A percentile compares a stretch with the other conserved stretches of the same genome.
phyloP scores from a whole-genome alignment of 2,113 vertebrate genomes.

The Taurulus bubalis region DNA sequence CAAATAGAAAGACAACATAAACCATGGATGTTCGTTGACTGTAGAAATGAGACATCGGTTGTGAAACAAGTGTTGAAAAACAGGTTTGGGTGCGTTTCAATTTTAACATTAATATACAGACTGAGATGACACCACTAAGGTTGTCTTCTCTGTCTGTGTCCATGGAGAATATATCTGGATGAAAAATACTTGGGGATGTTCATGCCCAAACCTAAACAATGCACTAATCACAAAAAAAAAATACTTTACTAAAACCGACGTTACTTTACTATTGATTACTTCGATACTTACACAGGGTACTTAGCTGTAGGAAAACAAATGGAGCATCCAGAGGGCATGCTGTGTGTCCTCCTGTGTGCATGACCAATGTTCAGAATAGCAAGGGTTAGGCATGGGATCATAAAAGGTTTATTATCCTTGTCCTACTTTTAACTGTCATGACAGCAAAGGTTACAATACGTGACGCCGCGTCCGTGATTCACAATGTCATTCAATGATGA shows the following conservation, averaged over 20 bases:
- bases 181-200: background rate
- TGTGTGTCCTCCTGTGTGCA: constrained; percentile 1
- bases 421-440: background rate
- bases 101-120: background rate
- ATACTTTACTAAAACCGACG: too few relatives aligned
- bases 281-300: constrained; percentile 22
- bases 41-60: background rate
- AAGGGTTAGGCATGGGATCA: background rate
- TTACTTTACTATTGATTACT: background rate
- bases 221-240: background rate
- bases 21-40: background rate
- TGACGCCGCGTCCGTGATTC: background rate
- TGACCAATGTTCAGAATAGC: background rate
- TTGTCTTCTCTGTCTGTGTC: background rate
- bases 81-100: background rate
- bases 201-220: background rate
- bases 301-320: constrained; percentile 19
- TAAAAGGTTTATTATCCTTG: background rate
- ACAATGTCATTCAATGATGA: constrained; percentile 4
- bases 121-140: background rate
- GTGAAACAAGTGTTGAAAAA: background rate
- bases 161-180: background rate
- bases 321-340: constrained; percentile 8
- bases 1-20: constrained; percentile 36
- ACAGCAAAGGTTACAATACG: constrained; percentile 24